Evolutionary conservation across 2,113 vertebrate genomes (phyloP).

Genomic region (Elaphurus davidianus): DNA sequence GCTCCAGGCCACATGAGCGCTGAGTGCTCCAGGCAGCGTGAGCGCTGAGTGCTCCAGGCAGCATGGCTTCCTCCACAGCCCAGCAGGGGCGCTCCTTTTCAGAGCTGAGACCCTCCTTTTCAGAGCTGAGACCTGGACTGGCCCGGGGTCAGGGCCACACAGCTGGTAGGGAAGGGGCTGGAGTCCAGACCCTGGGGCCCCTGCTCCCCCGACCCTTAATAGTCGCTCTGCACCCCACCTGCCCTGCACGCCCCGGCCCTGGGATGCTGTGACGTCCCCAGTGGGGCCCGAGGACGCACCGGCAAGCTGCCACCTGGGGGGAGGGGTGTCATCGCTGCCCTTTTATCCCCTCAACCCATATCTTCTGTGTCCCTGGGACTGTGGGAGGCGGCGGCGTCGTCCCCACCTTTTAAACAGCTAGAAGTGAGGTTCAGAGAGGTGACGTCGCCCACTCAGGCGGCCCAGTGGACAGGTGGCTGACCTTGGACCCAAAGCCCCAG

Average conservation of each 20-base stretch:
- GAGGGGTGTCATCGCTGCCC: neutral
- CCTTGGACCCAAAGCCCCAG: neutral
- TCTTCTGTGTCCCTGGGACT: neutral
- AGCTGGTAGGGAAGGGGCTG: neutral
- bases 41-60: too few species aligned
- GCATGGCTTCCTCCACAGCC: neutral
- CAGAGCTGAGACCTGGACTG: neutral
- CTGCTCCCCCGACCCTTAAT: accelerated
- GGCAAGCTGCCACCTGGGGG: neutral
- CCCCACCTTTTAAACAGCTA: accelerated
- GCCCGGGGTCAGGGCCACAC: neutral
- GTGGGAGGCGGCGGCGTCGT: accelerated
- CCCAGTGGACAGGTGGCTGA: neutral
- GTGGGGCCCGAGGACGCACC: accelerated
- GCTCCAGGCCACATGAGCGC: too few species aligned
- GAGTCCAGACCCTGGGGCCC: neutral
- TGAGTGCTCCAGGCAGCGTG: too few species aligned
- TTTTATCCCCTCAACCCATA: neutral
- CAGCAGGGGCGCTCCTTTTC: neutral
- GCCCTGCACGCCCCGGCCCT: neutral
- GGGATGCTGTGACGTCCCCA: neutral
- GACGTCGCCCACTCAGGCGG: neutral
- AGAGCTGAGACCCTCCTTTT: neutral
- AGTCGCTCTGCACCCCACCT: neutral
- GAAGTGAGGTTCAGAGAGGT: neutral